A percentile compares a stretch with the other conserved stretches of the same genome.
phyloP scores from a whole-genome alignment of 2,113 vertebrate species.

The Trachemys scripta region DNA sequence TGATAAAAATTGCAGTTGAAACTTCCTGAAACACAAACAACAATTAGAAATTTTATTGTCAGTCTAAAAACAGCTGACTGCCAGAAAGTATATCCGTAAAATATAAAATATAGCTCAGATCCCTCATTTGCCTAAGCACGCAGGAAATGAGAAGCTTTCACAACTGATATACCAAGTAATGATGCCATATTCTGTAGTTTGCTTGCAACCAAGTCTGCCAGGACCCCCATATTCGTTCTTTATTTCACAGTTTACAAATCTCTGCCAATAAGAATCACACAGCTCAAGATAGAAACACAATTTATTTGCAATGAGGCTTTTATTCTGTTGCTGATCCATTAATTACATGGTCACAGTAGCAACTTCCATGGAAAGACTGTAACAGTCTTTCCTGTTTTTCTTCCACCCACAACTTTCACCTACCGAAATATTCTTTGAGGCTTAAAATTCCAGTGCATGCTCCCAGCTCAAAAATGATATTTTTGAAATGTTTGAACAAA shows the following conservation, averaged over 20 bases:
- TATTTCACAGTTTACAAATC: slow-evolving; percentile 44
- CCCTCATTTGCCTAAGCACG: slow-evolving; percentile 70
- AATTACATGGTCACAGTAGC: slow-evolving; percentile 5
- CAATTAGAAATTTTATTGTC: slow-evolving; percentile 75
- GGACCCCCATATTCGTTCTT: background rate
- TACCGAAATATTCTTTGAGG: background rate
- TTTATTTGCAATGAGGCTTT: slow-evolving; percentile 3
- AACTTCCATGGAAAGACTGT: background rate
- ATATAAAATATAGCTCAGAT: slow-evolving; percentile 66
- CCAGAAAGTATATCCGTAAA: slow-evolving; percentile 67
- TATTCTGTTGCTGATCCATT: slow-evolving; percentile 2
- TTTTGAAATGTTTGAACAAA: background rate
- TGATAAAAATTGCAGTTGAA: slow-evolving; percentile 60
- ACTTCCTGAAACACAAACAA: slow-evolving; percentile 57
- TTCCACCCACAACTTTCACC: background rate
- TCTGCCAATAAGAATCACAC: background rate
- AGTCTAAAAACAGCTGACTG: slow-evolving; percentile 74
- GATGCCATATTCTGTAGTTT: slow-evolving; percentile 40
- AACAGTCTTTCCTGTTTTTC: slow-evolving; percentile 3
- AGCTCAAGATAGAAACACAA: slow-evolving; percentile 19
- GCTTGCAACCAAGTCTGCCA: slow-evolving; percentile 13
- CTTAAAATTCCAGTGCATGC: background rate
- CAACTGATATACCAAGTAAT: slow-evolving; percentile 51
- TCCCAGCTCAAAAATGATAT: background rate
- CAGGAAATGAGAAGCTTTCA: slow-evolving; percentile 72